Base-by-base conservation (phyloP, 2,113 vertebrate species). In the Ailuropoda melanoleuca region DNA sequence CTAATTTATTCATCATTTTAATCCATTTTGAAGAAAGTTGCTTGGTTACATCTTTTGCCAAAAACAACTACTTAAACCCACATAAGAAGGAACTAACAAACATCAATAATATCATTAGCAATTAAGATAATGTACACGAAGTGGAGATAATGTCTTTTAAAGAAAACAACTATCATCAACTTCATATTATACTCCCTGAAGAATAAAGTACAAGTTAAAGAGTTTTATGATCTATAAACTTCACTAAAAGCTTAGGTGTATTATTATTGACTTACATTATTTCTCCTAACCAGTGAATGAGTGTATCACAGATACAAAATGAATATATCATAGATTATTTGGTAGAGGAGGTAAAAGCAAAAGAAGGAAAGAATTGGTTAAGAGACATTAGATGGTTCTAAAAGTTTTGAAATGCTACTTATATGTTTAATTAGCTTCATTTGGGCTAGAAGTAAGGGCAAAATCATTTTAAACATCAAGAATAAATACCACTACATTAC, bases 391-490 rank as follows among this genome's bases (percentile, higher is more conserved):
- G 56, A 83, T 80, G 39, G 24, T 84, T 96, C 75, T 90, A 24
- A 55, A n/a, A 96, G 43, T 85, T 91, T 81, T 50, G 24, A 86
- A 93, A 60, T 53, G 26, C 6, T 56, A 70, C 15, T 37, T 66
- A 81, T 48, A 95, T 64, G 21, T 94, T 77, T 94, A 83, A 86
- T 92, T 80, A 90, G 34, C 23, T 86, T 89, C 53, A 89, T 50
- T 5, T 93, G 34, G 82, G 55, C 87, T 95, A 78, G 86, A 95
- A 92, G 60, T 80, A 80, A n/a, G 46, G 68, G 58, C 8, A 92
- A 96, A 95, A 78, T n/a, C 87, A 96, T 84, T 88, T 95, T 86
- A 90, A 92, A 43, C 7, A 23, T 84, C 53, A 92, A 88, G 60
- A 92, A 96, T 74, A 95, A 92, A 92, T 46, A 90, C 39, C 24